These are phyloP conservation scores for Acipenser transmontanus DNA, from an alignment of 2,797 vertebrate species.

Conservation along the genomic window DNA sequence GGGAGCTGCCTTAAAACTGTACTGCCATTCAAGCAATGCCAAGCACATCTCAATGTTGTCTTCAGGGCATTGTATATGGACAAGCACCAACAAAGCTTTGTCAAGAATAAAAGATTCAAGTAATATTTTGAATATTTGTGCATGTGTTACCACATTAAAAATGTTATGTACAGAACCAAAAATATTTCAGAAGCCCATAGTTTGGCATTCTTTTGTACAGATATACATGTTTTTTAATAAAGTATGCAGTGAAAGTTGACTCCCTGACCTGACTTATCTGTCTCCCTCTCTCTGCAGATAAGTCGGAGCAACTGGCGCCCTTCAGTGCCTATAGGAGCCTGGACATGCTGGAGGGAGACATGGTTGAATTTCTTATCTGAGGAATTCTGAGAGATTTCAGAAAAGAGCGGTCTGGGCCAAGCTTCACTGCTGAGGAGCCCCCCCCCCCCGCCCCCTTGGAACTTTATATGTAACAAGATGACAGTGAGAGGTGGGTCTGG, in stretches of 20 bases:
- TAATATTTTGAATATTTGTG: too few species aligned
- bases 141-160: too few species aligned
- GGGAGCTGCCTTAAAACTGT: too few species aligned
- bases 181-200: too few species aligned
- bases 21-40: too few species aligned
- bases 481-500: too few species aligned
- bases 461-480: too few species aligned
- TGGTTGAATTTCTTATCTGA: slow-evolving; percentile 70
- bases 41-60: too few species aligned
- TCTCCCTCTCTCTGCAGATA: slow-evolving; percentile 28
- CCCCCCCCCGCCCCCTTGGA: neutral
- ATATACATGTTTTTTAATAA: neutral
- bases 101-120: too few species aligned
- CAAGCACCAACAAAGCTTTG: too few species aligned
- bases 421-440: neutral
- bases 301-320: slow-evolving; percentile 28
- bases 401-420: neutral
- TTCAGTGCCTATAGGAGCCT: slow-evolving; percentile 42
- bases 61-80: too few species aligned
- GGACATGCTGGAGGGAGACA: slow-evolving; percentile 39
- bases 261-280: neutral
- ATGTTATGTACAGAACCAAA: too few species aligned
- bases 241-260: neutral
- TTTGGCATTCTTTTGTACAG: slow-evolving; percentile 3
- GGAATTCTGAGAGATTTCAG: slow-evolving; percentile 2